These are phyloP conservation scores for Pseudorhombus dupliciocellatus DNA, from an alignment of 2,113 vertebrate genomes.

Conservation along the genomic window DNA sequence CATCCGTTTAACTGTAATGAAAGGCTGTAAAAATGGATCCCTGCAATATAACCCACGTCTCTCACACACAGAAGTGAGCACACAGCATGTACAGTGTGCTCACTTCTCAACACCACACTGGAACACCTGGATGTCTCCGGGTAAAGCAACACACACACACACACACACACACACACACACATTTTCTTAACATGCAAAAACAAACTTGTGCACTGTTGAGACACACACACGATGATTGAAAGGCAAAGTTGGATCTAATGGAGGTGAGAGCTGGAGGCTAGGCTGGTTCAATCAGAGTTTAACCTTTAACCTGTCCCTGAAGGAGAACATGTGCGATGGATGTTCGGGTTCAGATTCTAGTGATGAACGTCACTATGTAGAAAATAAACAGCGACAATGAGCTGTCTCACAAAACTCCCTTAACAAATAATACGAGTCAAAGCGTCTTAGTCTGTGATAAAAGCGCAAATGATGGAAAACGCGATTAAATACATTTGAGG, in stretches of 20 bases:
- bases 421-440: background rate
- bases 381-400: no score
- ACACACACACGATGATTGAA: no score
- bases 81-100: conserved; percentile 16
- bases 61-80: background rate
- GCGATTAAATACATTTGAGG: background rate
- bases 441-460: no score
- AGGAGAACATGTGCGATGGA: background rate
- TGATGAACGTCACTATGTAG: background rate
- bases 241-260: no score
- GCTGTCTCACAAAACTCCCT: no score
- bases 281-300: no score
- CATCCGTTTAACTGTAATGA: conserved; percentile 56
- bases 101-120: conserved; percentile 21
- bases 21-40: conserved; percentile 57
- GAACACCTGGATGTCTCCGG: conserved; percentile 58
- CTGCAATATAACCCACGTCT: conserved; percentile 19
- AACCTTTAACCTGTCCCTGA: no score
- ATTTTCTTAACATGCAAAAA: background rate
- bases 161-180: background rate
- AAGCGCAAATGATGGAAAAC: background rate
- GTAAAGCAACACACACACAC: conserved; percentile 2
- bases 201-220: no score
- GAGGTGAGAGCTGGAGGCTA: no score
- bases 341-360: background rate